Evolutionary conservation across 2,888 invertebrate genomes (phyloP).

Genomic region (Atherix ibis): DNA sequence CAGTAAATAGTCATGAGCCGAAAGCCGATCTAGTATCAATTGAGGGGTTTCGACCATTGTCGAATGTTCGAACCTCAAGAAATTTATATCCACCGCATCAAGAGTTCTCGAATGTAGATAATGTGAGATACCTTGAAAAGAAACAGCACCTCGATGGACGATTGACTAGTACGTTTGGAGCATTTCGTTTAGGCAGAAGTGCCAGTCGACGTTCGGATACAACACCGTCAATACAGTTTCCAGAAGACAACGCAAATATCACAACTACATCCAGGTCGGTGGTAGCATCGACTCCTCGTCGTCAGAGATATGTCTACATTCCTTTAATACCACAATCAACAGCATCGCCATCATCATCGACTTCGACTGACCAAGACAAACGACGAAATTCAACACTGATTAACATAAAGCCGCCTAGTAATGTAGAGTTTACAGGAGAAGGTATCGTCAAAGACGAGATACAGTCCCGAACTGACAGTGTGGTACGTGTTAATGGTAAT

Average conservation of each 20-base stretch:
- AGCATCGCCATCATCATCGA: constrained; percentile 5
- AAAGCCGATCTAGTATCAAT: neutral
- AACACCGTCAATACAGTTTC: constrained; percentile 1
- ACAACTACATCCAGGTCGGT: constrained; percentile 2
- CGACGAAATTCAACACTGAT: constrained; percentile 18
- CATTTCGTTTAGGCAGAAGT: constrained; percentile 20
- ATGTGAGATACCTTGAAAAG: constrained; percentile 24
- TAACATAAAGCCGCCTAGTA: constrained; percentile 22
- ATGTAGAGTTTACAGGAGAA: constrained; percentile 16
- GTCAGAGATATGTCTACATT: constrained; percentile 24
- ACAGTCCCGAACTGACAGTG: constrained; percentile 22
- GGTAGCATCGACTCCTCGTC: constrained; percentile 4
- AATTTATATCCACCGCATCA: constrained; percentile 31
- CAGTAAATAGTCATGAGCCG: neutral
- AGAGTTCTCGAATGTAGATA: constrained; percentile 27
- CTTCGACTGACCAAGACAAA: too few relatives aligned
- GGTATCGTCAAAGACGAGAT: constrained; percentile 19
- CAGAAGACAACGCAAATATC: constrained; percentile 6
- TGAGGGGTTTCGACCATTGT: neutral
- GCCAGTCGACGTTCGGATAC: constrained; percentile 9
- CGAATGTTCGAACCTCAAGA: constrained; percentile 19
- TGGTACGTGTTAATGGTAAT: too few relatives aligned
- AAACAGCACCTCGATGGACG: constrained; percentile 24
- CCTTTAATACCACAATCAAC: constrained; percentile 18
- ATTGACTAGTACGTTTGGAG: constrained; percentile 26